phyloP scores from a whole-genome alignment of 2,888 invertebrate genomes.

The Melanotus villosus region DNA sequence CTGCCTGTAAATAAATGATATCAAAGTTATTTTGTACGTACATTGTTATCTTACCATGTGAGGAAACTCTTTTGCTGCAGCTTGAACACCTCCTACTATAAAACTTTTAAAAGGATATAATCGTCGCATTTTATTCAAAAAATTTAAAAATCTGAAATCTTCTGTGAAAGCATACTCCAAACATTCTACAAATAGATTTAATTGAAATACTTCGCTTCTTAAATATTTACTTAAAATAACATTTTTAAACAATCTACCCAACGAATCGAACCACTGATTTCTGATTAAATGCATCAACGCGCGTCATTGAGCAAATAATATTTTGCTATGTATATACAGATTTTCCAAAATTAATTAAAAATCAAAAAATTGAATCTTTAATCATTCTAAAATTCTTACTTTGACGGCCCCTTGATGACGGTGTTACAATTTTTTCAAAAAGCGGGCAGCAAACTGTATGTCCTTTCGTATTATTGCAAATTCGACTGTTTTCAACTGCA shows the following conservation, averaged over 20 bases:
- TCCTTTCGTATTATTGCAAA: background rate
- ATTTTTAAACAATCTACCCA: no score
- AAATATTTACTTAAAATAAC: no score
- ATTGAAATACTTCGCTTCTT: background rate
- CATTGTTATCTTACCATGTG: conserved; percentile 62
- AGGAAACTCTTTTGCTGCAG: conserved; percentile 62
- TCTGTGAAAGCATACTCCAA: background rate
- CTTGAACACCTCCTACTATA: conserved; percentile 55
- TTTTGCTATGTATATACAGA: no score
- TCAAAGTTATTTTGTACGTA: background rate
- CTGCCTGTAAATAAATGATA: conserved; percentile 54
- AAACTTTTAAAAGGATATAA: background rate
- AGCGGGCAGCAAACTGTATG: background rate
- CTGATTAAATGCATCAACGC: no score
- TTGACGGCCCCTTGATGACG: background rate
- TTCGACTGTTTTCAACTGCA: no score
- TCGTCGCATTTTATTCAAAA: background rate
- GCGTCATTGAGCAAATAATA: no score
- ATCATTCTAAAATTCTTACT: no score
- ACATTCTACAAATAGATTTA: background rate
- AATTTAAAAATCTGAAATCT: background rate
- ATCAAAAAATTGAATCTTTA: no score
- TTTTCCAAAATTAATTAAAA: no score
- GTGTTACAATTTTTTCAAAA: conserved; percentile 3
- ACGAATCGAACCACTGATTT: no score